Evolutionary conservation across 1,140 invertebrate genomes (phyloP).

Genomic region (Apis mellifera): DNA sequence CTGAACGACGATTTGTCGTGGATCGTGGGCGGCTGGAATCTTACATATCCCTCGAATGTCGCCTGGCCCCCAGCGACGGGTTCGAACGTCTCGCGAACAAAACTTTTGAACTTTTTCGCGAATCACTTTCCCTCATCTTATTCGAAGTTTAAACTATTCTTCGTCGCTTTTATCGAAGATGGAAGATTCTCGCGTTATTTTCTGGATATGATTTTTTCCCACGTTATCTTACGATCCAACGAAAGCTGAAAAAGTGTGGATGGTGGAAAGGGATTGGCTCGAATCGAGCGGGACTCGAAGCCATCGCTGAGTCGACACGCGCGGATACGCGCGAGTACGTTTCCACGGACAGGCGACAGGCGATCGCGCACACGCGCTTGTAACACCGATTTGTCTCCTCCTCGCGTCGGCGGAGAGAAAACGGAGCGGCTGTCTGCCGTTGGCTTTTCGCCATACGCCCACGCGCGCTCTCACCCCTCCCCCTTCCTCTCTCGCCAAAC

Average conservation of each 20-base stretch:
- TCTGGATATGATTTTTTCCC: too few relatives aligned
- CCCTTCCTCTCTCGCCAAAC: constrained; percentile 30
- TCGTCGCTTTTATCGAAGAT: too few relatives aligned
- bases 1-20: constrained; percentile 66
- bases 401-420: constrained; percentile 42
- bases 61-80: not conserved
- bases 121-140: too few relatives aligned
- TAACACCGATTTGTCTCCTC: constrained; percentile 61
- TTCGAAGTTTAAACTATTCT: too few relatives aligned
- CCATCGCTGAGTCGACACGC: constrained; percentile 14
- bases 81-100: too few relatives aligned
- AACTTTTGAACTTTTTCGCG: too few relatives aligned
- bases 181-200: too few relatives aligned
- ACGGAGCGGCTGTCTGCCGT: constrained; percentile 56
- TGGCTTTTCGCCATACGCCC: constrained; percentile 69
- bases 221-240: too few relatives aligned
- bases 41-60: constrained; percentile 61
- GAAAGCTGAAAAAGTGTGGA: too few relatives aligned
- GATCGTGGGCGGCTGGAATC: constrained; percentile 65
- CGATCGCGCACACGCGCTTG: not conserved
- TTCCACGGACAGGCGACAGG: not conserved
- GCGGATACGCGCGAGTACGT: constrained; percentile 14
- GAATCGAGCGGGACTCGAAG: too few relatives aligned
- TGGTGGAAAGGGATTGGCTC: too few relatives aligned
- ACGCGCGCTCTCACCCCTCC: constrained; percentile 29